Conservation (phyloP, 2,888 invertebrate species). For the Drosophila algonquin region DNA sequence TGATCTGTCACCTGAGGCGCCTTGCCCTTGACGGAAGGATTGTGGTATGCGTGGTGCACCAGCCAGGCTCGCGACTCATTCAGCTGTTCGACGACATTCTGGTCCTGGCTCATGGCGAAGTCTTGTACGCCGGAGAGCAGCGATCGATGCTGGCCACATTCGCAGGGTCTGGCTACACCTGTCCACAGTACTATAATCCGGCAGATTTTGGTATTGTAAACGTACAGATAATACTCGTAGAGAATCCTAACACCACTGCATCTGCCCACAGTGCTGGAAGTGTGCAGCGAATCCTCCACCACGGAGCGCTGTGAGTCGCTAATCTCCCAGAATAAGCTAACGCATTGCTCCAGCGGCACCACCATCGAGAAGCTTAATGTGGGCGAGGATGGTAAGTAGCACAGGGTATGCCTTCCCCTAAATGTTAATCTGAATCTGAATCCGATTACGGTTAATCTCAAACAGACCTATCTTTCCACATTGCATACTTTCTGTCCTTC, state of each 20-base stretch:
- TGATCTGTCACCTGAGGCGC: constrained; percentile 90
- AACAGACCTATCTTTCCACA: constrained; percentile 5
- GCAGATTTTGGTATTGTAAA: constrained; percentile 90
- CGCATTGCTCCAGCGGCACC: constrained; percentile 32
- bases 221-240: too few relatives aligned
- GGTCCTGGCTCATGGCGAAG: constrained; percentile 90
- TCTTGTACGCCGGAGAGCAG: constrained; percentile 91
- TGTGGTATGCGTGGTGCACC: constrained; percentile 94
- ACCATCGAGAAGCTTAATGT: constrained; percentile 23
- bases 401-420: neutral
- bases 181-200: constrained; percentile 95
- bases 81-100: constrained; percentile 94
- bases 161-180: constrained; percentile 87
- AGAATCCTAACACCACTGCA: neutral
- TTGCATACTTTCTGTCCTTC: constrained; percentile 7
- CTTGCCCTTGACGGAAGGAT: constrained; percentile 92
- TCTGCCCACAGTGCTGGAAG: constrained; percentile 84
- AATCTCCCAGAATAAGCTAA: constrained; percentile 82
- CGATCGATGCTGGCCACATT: constrained; percentile 90
- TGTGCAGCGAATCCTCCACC: constrained; percentile 84
- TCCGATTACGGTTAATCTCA: constrained; percentile 5
- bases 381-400: constrained; percentile 68
- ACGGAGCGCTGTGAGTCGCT: constrained; percentile 83
- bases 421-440: neutral
- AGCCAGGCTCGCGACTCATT: constrained; percentile 93